Conservation (phyloP, 2,797 vertebrate species). For the Heteromormyrus szaboi region DNA sequence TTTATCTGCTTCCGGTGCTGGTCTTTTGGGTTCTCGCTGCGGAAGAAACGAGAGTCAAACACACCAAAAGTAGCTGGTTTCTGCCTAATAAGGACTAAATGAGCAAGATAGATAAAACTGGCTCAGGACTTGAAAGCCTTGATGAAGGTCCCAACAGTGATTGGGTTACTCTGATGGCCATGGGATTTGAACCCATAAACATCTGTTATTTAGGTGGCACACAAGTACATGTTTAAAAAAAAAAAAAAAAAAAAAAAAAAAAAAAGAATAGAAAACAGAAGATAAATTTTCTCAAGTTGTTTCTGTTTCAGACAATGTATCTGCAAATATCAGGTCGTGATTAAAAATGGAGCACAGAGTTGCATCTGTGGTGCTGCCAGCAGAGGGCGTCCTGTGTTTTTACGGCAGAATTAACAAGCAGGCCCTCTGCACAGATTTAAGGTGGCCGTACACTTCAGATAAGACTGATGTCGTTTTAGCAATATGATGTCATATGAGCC, state of each 20-base stretch:
- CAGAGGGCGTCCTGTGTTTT: neutral
- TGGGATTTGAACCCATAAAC: neutral
- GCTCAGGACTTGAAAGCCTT: neutral
- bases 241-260: neutral
- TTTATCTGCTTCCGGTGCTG: neutral
- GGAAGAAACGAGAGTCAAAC: neutral
- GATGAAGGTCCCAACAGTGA: neutral
- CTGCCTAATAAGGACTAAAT: neutral
- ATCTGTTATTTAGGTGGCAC: neutral
- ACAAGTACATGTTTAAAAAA: neutral
- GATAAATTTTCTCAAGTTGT: neutral
- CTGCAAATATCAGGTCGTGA: neutral
- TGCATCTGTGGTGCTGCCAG: neutral
- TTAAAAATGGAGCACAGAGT: neutral
- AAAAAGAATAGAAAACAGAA: neutral
- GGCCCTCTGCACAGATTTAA: neutral
- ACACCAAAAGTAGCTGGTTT: neutral
- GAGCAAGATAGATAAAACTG: neutral
- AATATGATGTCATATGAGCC: neutral
- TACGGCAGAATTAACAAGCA: neutral
- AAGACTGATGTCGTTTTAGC: neutral
- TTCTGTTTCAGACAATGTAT: conserved; percentile 33
- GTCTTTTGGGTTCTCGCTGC: conserved; percentile 1
- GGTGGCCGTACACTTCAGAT: neutral
- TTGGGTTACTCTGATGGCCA: neutral